Conservation (phyloP, 2,888 invertebrate species). For the Trichogramma dendrolimi region DNA sequence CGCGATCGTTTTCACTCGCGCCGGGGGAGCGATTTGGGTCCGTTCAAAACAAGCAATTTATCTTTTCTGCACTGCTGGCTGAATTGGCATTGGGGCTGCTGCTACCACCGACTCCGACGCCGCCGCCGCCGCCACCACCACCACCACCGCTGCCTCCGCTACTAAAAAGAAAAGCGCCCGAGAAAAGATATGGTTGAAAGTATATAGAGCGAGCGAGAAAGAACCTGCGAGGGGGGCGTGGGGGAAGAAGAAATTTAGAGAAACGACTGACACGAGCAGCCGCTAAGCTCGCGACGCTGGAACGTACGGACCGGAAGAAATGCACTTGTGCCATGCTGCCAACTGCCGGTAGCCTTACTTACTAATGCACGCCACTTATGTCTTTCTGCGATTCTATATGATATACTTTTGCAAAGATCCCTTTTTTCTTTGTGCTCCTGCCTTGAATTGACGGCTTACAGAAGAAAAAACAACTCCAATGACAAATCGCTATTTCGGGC, state of each 20-base stretch:
- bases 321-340: constrained; percentile 30
- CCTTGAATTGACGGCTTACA: too few species aligned
- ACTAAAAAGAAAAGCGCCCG: constrained; percentile 38
- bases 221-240: not conserved
- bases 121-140: constrained; percentile 19
- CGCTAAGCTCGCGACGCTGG: constrained; percentile 7
- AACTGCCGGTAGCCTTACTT: constrained; percentile 26
- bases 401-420: too few species aligned
- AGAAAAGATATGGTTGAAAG: constrained; percentile 39
- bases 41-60: constrained; percentile 48
- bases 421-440: too few species aligned
- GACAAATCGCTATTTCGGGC: too few species aligned
- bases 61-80: constrained; percentile 45
- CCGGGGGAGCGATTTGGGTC: constrained; percentile 35
- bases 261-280: constrained; percentile 2
- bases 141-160: constrained; percentile 21
- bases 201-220: constrained; percentile 8
- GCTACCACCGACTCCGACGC: constrained; percentile 12
- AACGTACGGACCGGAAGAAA: constrained; percentile 20
- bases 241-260: constrained; percentile 22
- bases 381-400: not conserved
- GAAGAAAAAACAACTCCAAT: too few species aligned
- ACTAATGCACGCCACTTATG: constrained; percentile 27
- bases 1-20: constrained; percentile 28
- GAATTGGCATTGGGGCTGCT: constrained; percentile 35